These are phyloP conservation scores for Cerastis rubricosa DNA, from an alignment of 2,888 invertebrate species.

Conservation along the genomic window DNA sequence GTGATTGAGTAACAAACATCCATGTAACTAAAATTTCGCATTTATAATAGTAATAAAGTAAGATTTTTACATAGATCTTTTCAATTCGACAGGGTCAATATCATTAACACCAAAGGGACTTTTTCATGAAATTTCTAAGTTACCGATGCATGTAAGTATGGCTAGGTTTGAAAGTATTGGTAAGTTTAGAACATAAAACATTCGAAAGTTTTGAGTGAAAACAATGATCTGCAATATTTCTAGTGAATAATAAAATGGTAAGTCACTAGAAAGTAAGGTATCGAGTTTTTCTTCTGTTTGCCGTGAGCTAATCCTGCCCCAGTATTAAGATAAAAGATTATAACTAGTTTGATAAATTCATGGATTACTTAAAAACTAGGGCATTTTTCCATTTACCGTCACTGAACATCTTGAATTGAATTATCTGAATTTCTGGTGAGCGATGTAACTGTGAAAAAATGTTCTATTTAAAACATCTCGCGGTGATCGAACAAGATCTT, in stretches of 20 bases:
- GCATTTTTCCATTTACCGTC: neutral
- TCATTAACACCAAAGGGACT: neutral
- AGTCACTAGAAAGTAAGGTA: constrained; percentile 6
- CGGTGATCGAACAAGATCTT: neutral
- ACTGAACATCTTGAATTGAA: neutral
- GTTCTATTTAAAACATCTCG: too few species aligned
- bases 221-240: constrained; percentile 32
- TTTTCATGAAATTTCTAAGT: neutral
- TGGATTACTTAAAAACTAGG: too few species aligned
- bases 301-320: constrained; percentile 40
- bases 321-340: constrained; percentile 43
- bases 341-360: neutral
- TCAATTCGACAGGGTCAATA: neutral
- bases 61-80: neutral
- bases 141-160: neutral
- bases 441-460: fast-evolving
- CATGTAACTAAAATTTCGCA: neutral
- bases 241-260: constrained; percentile 31
- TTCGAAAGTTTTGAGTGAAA: constrained; percentile 22
- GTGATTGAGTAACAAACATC: neutral
- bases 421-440: neutral
- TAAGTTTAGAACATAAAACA: neutral
- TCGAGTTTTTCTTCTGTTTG: constrained; percentile 41
- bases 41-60: neutral
- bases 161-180: constrained; percentile 1